Evolutionary conservation across 2,113 vertebrate species (phyloP), one percentile per base, ranked within the genome.

Genomic region (Lota lota): DNA sequence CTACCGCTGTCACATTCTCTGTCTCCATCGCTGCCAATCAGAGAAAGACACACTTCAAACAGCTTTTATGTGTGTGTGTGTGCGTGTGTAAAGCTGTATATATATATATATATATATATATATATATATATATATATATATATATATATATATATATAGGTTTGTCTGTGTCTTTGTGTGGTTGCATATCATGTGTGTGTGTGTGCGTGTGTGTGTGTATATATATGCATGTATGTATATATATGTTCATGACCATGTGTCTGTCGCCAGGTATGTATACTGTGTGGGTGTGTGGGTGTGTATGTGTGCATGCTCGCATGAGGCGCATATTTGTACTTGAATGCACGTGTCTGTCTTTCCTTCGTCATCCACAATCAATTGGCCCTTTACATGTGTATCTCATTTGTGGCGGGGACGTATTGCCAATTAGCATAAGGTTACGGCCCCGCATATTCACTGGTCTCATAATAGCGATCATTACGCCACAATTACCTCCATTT

Each of bases 381-480:
- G 12, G 40, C 5, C 5, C 21, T 54, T 28, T 57, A 51, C 14
- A 2, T 7, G 22, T 57, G 22, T 18, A 21, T 53, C 63, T 51
- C 0, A 50, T 22, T 21, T 12, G 53, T 4, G 1, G 20, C 14
- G 66, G 11, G 57, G 64, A 61, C 33, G 63, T 63, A 68, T 19
- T 1, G 62, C 59, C 69, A 77, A 67, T 81, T 68, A 70, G 76
- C 62, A 61, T 64, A 70, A 74, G 78, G 74, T 84, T 73, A 74
- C 63, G 22, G 64, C 65, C 36, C 69, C 40, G 61, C 18, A n/a
- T 77, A 72, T 77, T 74, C 63, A 82, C 81, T 75, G 77, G 36
- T 66, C 69, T 85, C 62, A 61, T 74, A 76, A 83, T 80, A 73
- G 74, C 63, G 71, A 63, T 75, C 78, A 80, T 82, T 78, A 69